phyloP scores from a whole-genome alignment of 2,113 vertebrate species.

The Pterocles gutturalis region DNA sequence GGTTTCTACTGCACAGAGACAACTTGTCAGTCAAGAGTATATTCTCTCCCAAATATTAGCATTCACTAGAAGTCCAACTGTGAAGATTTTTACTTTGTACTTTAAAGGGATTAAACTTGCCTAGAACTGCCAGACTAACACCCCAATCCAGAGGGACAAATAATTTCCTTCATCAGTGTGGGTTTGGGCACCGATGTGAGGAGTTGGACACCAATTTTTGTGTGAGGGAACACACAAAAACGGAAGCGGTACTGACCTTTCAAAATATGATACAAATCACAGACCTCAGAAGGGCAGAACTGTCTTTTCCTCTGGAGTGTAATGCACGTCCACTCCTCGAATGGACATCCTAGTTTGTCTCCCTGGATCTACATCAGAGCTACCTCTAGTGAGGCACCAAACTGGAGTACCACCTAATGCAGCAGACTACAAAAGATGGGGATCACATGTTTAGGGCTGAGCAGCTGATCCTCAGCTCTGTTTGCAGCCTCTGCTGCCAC shows the following conservation, averaged over 20 bases:
- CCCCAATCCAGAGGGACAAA: not conserved
- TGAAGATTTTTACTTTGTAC: not conserved
- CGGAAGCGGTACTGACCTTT: not conserved
- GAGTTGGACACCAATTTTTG: not conserved
- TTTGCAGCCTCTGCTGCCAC: too few relatives aligned
- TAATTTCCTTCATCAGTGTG: not conserved
- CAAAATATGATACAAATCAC: not conserved
- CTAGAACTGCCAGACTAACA: not conserved
- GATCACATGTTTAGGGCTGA: accelerated
- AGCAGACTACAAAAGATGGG: not conserved
- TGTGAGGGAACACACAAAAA: not conserved
- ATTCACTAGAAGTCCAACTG: not conserved
- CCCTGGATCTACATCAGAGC: not conserved
- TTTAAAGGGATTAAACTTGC: not conserved
- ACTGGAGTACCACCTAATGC: accelerated
- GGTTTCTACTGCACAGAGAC: not conserved
- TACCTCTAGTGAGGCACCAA: not conserved
- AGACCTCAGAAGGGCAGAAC: not conserved
- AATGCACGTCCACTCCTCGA: not conserved
- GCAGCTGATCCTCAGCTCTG: not conserved
- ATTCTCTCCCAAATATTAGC: not conserved
- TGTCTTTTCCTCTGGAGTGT: not conserved
- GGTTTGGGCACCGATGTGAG: not conserved
- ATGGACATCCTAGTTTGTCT: not conserved
- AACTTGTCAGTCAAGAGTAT: not conserved